These are phyloP conservation scores for Echinops telfairi DNA, from an alignment of 2,113 vertebrate species.

Conservation along the genomic window DNA sequence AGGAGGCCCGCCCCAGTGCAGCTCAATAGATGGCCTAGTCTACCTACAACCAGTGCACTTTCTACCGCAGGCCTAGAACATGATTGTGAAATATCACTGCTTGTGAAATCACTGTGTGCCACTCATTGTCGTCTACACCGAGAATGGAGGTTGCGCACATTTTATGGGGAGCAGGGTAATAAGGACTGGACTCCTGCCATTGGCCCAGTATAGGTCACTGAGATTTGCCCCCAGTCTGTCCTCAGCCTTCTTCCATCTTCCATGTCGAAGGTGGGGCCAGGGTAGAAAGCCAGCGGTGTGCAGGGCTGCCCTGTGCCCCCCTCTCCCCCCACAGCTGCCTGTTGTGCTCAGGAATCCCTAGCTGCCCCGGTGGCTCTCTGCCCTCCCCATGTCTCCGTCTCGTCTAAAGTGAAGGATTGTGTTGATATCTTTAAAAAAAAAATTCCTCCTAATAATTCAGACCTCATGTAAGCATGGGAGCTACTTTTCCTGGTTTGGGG, in stretches of 20 bases:
- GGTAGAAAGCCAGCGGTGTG: background rate
- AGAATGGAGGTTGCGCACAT: background rate
- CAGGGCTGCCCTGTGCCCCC: background rate
- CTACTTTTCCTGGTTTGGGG: background rate
- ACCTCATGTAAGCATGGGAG: background rate
- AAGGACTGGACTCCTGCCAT: accelerated
- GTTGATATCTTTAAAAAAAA: background rate
- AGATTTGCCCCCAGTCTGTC: background rate
- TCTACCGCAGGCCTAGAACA: accelerated
- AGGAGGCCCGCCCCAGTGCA: background rate
- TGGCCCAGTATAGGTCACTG: background rate
- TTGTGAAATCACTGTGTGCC: too few species aligned
- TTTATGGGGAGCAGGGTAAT: background rate
- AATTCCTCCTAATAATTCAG: background rate
- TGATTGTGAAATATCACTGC: background rate
- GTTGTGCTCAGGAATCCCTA: background rate
- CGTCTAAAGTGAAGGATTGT: background rate
- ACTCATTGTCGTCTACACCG: background rate
- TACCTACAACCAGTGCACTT: accelerated
- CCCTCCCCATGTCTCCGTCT: background rate
- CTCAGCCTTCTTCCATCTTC: background rate
- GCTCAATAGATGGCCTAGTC: background rate
- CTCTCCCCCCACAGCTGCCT: too few species aligned
- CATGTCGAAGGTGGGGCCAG: background rate
- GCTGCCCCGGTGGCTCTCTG: background rate